Base-by-base conservation (phyloP, 2,888 invertebrate species). In the Venusia cambrica region DNA sequence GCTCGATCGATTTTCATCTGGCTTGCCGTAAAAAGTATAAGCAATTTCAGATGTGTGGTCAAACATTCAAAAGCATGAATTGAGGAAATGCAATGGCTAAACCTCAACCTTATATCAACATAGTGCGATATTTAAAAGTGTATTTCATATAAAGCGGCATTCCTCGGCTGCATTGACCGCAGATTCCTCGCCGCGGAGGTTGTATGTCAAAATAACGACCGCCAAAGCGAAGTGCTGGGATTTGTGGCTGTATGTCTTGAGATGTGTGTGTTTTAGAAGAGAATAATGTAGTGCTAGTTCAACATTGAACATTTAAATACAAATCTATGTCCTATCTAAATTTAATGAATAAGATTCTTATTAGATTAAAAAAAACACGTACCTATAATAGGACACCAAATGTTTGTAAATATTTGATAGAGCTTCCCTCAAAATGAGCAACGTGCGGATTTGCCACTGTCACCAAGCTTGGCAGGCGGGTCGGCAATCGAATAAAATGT, bases 121-220 rank as follows among this genome's bases (percentile, higher is more conserved):
- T 69, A 63, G 29, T 64, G 53, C 39, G 45, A 65, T 71, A 74
- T 77, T 74, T 73, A 76, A 78, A 73, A 72, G 59, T 74, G 66
- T 71, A 76, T 73, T 76, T 70, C 61, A 71, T 64, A 79, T 79
- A 77, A 75, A 74, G 68, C 63, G 73, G 70, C 72, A 71, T 73
- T 73, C 64, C 67, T 62, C 57, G 62, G 62, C 62, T 73, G 74
- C 72, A 75, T 77, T 84, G 83, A 84, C 84, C 84, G 80, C 83
- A 85, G 73, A 76, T 70, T 66, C 69, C 61, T 59, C 60, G 67
- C 73, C 64, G 54, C 68, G 62, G 68, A 71, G 73, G 77, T 61
- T 66, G 68, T 87, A 73, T 79, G 80, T 87, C 87, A 87, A 83
- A 85, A 83, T 87, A 85, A 87, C 83, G 80, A 78, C 77, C 74